A percentile compares a stretch with the other conserved stretches of the same genome.
Evolutionary conservation across 1,140 invertebrate genomes (phyloP).

Genomic region (Meloidogyne exigua): DNA sequence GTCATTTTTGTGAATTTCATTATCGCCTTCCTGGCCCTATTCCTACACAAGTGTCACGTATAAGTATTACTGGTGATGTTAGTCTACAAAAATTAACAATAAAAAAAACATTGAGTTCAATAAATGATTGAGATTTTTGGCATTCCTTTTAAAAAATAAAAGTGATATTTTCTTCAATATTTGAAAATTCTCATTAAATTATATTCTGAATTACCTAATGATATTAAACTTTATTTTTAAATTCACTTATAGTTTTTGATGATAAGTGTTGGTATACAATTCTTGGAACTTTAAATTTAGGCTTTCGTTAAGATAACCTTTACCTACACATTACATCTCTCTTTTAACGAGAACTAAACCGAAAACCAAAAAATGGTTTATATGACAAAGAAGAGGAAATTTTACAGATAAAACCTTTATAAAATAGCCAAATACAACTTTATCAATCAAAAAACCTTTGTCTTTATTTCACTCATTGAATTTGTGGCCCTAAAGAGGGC

Average conservation of each 20-base stretch:
- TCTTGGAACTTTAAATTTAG: no score
- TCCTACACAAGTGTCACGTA: constrained; percentile 9
- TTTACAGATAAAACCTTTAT: no score
- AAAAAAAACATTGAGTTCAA: constrained; percentile 11
- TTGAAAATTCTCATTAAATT: not conserved
- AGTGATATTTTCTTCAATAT: not conserved
- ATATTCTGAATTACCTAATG: not conserved
- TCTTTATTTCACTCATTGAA: not conserved
- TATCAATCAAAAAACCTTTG: not conserved
- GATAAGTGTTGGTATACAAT: no score
- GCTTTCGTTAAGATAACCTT: no score
- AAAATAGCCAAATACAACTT: not conserved
- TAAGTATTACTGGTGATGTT: constrained; percentile 30
- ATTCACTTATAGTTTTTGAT: no score
- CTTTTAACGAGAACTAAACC: no score
- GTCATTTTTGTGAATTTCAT: constrained; percentile 26
- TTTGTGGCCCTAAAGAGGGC: constrained; percentile 19
- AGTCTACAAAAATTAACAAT: constrained; percentile 34
- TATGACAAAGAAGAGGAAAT: no score
- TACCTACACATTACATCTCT: no score
- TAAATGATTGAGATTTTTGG: not conserved
- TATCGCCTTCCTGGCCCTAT: constrained; percentile 6
- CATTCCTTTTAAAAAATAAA: not conserved
- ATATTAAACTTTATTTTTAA: no score
- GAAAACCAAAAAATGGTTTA: no score